Evolutionary conservation across 2,113 vertebrate species (phyloP), one percentile per base, ranked within the genome.

Genomic region (Rissa tridactyla): DNA sequence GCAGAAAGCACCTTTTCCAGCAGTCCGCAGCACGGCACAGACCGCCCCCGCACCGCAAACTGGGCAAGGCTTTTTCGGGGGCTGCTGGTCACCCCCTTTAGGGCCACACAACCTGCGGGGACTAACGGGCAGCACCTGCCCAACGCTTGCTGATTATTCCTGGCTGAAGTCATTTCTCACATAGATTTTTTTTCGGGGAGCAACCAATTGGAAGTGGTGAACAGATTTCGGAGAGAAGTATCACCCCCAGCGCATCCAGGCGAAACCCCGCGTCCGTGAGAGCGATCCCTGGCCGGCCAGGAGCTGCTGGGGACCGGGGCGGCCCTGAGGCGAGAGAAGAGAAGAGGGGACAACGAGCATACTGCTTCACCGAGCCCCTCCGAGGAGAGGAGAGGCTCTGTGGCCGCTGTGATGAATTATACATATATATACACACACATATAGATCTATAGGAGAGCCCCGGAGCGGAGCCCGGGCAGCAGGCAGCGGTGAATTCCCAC

Each of bases 61-160:
- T 0, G 0, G 32, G 52, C 5, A 6, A 13, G 2, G 49, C 62
- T 47, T 16, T 0, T 6, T 18, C 52, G 38, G 34, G 8, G 38
- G 11, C 25, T 14, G 40, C 16, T 2, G 5, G 1, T 2, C 40
- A 7, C 55, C 60, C 61, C 60, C 54, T 25, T 13, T 20, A 3
- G 30, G 60, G 7, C 26, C 58, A 17, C 15, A 0, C 0, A 1
- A 18, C 10, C 78, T 0, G 25, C 2, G 16, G 46, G 51, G 11
- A 55, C 44, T 3, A 4, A 66, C 13, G 0, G 19, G 7, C 46
- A 27, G 49, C 76, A 14, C n/a, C 60, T 16, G 36, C 66, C 76
- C 32, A 0, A 26, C 5, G 7, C 8, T 1, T 15, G 19, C 12
- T 3, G 8, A 6, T 65, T 26, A 32, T 9, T 30, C 30, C 82